Base-by-base conservation (phyloP, 2,797 vertebrate species). In the Enteromius unitaeniatus region DNA sequence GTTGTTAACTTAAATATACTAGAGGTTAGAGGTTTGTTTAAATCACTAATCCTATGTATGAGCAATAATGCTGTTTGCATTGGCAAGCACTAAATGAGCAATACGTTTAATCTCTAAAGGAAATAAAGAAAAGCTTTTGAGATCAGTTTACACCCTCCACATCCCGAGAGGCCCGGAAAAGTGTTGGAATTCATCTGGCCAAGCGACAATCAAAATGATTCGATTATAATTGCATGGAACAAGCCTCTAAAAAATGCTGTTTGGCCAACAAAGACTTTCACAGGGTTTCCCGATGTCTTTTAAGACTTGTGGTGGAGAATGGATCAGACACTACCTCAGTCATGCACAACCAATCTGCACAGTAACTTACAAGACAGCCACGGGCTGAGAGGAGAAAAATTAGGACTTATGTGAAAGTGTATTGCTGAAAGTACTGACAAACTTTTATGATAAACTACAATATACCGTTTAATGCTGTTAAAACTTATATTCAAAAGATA, bases 171-270 rank as follows among this genome's bases (percentile, higher is more conserved):
- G 23, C 31, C 40, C 8, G 23, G 34, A 40, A 10, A 40, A 9
- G 19, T 26, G n/a, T 8, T 34, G 47, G 67, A 79, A 72, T 37
- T 76, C 15, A 49, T 34, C 70, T 53, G 28, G 47, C 45, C 26
- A 68, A 21, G 28, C 6, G 28, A 80, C 26, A 58, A 17, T 75
- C 64, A 31, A 60, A 60, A 60, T 37, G 28, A 64, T 82, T 86
- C 78, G 79, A 88, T 69, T 28, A 37, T 89, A 85, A 89, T 85
- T 84, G 74, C 23, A 34, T 19, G 4, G n/a, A 87, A 86, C 86
- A 82, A 62, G 67, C 28, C 64, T 78, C 51, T 65, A 42, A 76
- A 86, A 78, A 83, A 76, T 73, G 68, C 72, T 86, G 81, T 77
- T 82, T 75, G 70, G 58, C 26, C 81, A 79, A 87, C 87, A 86